Evolutionary conservation across 2,113 vertebrate genomes (phyloP).

Genomic region (Anoplopoma fimbria): DNA sequence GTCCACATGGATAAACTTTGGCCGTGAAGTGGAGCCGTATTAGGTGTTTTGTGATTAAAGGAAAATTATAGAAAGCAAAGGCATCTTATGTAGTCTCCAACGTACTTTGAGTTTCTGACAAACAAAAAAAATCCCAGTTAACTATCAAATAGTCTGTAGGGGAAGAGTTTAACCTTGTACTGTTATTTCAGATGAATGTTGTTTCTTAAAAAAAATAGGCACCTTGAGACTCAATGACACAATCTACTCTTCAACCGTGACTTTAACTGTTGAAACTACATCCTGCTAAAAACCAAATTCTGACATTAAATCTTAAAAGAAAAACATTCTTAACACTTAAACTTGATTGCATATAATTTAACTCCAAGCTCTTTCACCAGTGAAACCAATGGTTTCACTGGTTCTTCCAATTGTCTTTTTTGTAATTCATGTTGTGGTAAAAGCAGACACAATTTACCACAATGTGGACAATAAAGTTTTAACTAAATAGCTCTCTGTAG

Average conservation of each 20-base stretch:
- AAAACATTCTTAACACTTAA: no score
- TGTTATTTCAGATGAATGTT: neutral
- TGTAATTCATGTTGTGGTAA: neutral
- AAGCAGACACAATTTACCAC: neutral
- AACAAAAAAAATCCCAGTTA: neutral
- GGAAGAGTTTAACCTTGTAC: neutral
- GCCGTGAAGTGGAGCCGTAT: neutral
- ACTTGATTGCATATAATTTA: neutral
- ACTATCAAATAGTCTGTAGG: neutral
- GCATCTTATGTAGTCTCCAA: neutral
- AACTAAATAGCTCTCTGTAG: neutral
- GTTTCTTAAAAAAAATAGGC: neutral
- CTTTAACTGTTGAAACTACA: neutral
- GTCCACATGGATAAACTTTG: neutral
- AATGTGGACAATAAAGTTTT: neutral
- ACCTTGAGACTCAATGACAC: neutral
- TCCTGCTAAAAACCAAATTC: neutral
- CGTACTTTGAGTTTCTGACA: neutral
- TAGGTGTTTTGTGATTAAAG: neutral
- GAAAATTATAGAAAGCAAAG: neutral
- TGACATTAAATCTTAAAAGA: neutral
- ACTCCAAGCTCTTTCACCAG: neutral
- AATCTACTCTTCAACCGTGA: neutral
- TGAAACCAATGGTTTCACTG: neutral
- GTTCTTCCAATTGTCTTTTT: neutral